Evolutionary conservation across 1,140 invertebrate species (phyloP).

Genomic region (Neodiprion fabricii): DNA sequence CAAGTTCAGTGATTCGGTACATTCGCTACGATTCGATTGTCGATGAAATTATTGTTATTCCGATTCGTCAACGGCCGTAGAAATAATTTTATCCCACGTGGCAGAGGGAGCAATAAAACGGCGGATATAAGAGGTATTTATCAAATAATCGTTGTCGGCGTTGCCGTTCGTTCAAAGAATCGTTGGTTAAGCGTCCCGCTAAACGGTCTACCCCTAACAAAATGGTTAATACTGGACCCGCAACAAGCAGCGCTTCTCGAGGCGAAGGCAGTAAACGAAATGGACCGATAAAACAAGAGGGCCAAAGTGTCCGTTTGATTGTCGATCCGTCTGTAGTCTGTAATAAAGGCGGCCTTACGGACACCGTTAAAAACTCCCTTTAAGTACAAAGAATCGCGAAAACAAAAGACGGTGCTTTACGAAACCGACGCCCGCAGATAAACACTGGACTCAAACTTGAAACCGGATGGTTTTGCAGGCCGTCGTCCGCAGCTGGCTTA

Average conservation of each 20-base stretch:
- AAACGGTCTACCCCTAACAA: neutral
- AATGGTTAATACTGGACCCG: neutral
- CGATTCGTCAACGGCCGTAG: neutral
- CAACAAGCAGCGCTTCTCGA: neutral
- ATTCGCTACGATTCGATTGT: neutral
- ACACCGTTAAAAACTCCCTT: constrained; percentile 1
- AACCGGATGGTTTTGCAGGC: neutral
- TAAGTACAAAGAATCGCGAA: constrained; percentile 2
- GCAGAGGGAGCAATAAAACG: neutral
- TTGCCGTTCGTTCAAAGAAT: neutral
- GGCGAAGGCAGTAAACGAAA: neutral
- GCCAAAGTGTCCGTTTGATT: constrained; percentile 7
- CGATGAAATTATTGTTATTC: too few species aligned
- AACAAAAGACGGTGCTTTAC: constrained; percentile 1
- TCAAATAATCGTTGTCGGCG: neutral
- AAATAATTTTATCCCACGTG: neutral
- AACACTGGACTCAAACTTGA: neutral
- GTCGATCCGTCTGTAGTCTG: neutral
- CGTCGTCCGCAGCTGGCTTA: too few species aligned
- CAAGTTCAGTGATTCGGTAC: neutral
- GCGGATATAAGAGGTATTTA: neutral
- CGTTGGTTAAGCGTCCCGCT: neutral
- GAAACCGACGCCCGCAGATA: constrained; percentile 1
- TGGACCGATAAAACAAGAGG: constrained; percentile 5
- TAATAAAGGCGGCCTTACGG: constrained; percentile 6